phyloP scores from a whole-genome alignment of 1,140 invertebrate species.

The Cotesia typhae region DNA sequence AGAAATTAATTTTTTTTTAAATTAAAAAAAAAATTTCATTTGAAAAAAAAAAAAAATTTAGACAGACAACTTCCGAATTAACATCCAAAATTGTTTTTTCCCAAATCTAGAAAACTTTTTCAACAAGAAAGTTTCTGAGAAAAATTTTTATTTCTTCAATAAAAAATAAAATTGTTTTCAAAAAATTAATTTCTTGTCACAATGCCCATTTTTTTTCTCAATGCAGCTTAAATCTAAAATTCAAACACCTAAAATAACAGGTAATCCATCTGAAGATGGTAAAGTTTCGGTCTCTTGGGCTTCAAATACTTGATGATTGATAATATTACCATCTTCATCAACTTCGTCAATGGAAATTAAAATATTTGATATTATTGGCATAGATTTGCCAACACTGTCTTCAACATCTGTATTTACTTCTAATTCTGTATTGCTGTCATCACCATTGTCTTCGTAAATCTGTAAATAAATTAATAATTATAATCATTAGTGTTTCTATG shows the following conservation, averaged over 20 bases:
- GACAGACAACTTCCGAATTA: no score
- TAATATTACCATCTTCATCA: slow-evolving; percentile 66
- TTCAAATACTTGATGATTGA: slow-evolving; percentile 62
- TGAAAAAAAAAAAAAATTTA: no score
- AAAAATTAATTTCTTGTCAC: neutral
- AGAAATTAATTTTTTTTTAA: no score
- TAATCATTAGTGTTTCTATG: no score
- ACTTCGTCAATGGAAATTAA: slow-evolving; percentile 67
- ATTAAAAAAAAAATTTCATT: no score
- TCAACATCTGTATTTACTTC: slow-evolving; percentile 33
- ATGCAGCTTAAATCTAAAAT: neutral
- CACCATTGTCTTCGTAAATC: slow-evolving; percentile 46
- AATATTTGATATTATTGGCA: slow-evolving; percentile 61
- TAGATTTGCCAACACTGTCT: slow-evolving; percentile 39
- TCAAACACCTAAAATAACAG: slow-evolving; percentile 53
- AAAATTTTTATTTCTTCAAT: no score
- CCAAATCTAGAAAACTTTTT: no score
- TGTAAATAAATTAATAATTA: slow-evolving; percentile 26
- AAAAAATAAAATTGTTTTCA: no score
- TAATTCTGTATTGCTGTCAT: slow-evolving; percentile 27
- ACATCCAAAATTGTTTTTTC: no score
- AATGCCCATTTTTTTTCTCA: neutral
- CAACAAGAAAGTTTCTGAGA: no score
- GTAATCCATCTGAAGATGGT: slow-evolving; percentile 53
- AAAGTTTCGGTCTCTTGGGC: slow-evolving; percentile 60